Base-by-base conservation (phyloP, 2,888 invertebrate genomes). In the Antitype chi region DNA sequence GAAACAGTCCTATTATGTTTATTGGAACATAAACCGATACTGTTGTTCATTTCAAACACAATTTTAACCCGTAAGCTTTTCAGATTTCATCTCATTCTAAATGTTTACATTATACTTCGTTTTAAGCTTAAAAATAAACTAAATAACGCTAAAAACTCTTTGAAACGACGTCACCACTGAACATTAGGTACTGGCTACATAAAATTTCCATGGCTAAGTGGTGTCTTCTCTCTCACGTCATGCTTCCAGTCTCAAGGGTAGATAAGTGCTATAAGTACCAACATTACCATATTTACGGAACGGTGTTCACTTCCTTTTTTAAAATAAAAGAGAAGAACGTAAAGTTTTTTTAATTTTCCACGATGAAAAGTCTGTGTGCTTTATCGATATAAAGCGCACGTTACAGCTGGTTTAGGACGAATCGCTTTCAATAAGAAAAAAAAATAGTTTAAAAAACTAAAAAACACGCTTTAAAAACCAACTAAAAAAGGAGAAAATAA, bases 261-360 rank as follows among this genome's bases (percentile, higher is more conserved):
- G 28, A 23, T 57, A 74, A 57, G 73, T 32, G 73, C 23, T 49
- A 38, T 60, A 52, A 84, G 73, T 25, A 74, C 62, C 63, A 64
- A 74, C 72, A 86, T 85, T 86, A 85, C 78, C 85, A 85, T 88
- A 80, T 86, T 82, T 76, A 78, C 72, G 71, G 67, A 63, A 64
- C 64, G 66, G 23, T 70, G 71, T 76, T 76, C 76, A 55, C 67
- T 69, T 72, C 47, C 62, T 70, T 78, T 69, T 38, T 38, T 38
- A 38, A 38, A 38, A 38, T 4, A n/a, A 15, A 20, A 47, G 15
- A 28, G 23, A 55, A n/a, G 25, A n/a, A 17, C 4, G 2, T n/a
- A 23, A 53, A 47, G 38, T 38, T 17, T 17, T 43, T 66, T 66
- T 38, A n/a, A 28, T 52, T 52, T 62, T 76, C 6, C 2, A 0